Evolutionary conservation across 2,113 vertebrate genomes (phyloP), one percentile per base, ranked within the genome.

Genomic region (Brachyistius frenatus): DNA sequence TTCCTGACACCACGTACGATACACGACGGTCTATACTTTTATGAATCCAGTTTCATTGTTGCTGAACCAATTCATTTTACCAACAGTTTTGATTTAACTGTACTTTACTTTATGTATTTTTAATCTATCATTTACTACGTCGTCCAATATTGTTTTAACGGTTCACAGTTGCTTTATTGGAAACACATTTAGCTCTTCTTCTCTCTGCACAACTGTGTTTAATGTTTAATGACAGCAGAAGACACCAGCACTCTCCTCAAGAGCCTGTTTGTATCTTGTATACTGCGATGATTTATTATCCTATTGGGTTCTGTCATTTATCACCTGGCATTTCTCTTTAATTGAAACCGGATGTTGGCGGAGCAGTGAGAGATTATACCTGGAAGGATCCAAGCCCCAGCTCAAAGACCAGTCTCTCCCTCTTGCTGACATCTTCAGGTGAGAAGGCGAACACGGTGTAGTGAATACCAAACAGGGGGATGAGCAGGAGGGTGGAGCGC

Each of bases 371-470:
- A 57, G n/a, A 23, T 23, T 1, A 6, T 84, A 99, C 98, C 97
- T 99, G 98, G 91, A 99, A 99, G 52, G 98, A 99, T 66, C 98
- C 98, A 35, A 99, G 96, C 62, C 98, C 98, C 89, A 99, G 87
- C 71, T 99, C 98, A 83, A 99, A 99, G 60, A 99, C 97, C 47
- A 99, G 96, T 36, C 98, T 94, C 91, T 99, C 98, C 81, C 95
- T 80, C 93, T 98, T 97, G 91, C 97, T 99, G 91, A 99, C 96
- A 0, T 98, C 96, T 92, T 99, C 98, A 0, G 98, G 98, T 30
- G 97, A 98, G 93, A 99, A 99, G 89, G 98, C 97, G 35, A 99
- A 99, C 53, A 99, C 97, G 0, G 98, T 99, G 95, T 99, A 99
- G 93, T 99, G 98, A 91, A 99, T 99, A 76, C 98, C 98, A 39